Conservation (phyloP, 2,888 invertebrate genomes). For the Drosophila setosimentum region DNA sequence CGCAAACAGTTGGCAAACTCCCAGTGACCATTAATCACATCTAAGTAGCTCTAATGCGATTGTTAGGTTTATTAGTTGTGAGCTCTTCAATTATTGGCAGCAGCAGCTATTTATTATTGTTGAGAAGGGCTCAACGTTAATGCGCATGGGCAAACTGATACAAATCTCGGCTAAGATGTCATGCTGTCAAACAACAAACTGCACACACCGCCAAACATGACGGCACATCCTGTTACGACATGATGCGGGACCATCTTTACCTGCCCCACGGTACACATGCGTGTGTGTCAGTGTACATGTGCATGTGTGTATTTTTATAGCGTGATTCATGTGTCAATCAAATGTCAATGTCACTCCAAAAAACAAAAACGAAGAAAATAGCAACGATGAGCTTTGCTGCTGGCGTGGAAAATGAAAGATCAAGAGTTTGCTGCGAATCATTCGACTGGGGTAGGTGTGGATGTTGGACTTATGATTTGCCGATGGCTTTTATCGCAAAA, state of each 20-base stretch:
- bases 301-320: conserved; percentile 61
- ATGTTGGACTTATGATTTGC: conserved; percentile 3
- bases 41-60: background rate
- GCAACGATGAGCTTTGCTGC: conserved; percentile 16
- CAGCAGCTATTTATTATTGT: conserved; percentile 46
- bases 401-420: conserved; percentile 30
- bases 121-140: conserved; percentile 35
- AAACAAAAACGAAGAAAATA: conserved; percentile 12
- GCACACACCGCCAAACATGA: conserved; percentile 25
- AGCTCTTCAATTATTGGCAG: conserved; percentile 41
- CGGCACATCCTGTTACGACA: conserved; percentile 58
- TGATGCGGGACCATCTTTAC: conserved; percentile 20
- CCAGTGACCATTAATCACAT: background rate
- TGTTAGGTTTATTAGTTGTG: conserved; percentile 7
- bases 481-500: background rate
- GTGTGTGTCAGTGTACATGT: conserved; percentile 6
- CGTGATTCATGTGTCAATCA: conserved; percentile 83
- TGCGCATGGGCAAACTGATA: conserved; percentile 33
- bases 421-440: background rate
- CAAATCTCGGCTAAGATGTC: conserved; percentile 49
- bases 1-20: background rate
- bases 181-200: conserved; percentile 38
- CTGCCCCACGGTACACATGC: conserved; percentile 17
- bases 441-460: background rate
- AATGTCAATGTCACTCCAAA: conserved; percentile 81